Conservation (phyloP, 2,113 vertebrate genomes). For the Cricetomys ansorgei region DNA sequence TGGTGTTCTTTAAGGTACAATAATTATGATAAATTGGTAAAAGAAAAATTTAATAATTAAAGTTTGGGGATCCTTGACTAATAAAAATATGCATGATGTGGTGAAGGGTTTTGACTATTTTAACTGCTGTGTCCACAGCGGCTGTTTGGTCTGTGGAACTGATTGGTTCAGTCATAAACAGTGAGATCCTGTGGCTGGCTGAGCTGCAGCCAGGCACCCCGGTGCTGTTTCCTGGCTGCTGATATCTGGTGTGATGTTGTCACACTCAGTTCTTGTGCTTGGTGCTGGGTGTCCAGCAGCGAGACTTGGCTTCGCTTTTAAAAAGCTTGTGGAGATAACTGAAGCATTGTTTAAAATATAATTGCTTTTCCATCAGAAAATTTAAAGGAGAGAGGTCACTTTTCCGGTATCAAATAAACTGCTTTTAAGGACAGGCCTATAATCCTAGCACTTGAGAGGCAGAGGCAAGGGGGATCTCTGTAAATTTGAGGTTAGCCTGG, state of each 20-base stretch:
- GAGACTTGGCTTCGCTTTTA: conserved; percentile 8
- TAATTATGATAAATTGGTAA: not conserved
- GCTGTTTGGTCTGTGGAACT: not conserved
- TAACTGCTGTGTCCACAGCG: not conserved
- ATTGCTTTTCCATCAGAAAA: conserved; percentile 69
- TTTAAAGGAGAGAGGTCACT: conserved; percentile 34
- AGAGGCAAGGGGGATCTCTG: not conserved
- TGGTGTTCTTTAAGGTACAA: not conserved
- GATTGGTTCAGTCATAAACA: not conserved
- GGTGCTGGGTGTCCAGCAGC: not conserved
- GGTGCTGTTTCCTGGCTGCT: not conserved
- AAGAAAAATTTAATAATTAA: conserved; percentile 25
- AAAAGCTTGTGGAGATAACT: conserved; percentile 7
- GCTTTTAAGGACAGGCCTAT: not conserved
- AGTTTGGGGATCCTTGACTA: not conserved
- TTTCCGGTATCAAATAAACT: conserved; percentile 51
- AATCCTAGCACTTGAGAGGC: not conserved
- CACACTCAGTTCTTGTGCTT: not conserved
- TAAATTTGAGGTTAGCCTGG: not conserved
- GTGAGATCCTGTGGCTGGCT: not conserved
- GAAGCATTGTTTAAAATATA: conserved; percentile 56
- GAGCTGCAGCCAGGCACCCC: not conserved
- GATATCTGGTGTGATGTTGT: not conserved
- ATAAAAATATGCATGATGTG: not conserved
- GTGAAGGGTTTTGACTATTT: not conserved